Conservation (phyloP, 2,113 vertebrate genomes). For the Acinonyx jubatus region DNA sequence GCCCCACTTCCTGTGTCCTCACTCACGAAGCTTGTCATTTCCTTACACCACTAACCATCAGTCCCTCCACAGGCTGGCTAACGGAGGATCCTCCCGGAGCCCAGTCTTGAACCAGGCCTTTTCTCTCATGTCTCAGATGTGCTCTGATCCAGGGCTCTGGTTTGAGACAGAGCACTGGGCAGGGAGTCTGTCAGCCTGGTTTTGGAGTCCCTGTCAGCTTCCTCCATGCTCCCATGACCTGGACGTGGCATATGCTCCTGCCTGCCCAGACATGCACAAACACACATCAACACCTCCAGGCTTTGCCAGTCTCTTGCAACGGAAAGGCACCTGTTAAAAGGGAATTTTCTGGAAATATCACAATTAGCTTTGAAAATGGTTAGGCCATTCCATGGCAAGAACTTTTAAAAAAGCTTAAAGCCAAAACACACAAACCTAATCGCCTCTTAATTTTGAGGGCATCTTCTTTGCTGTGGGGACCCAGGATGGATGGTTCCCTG, state of each 20-base stretch:
- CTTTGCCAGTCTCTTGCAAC: not conserved
- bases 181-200: not conserved
- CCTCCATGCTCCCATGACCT: not conserved
- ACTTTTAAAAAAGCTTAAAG: not conserved
- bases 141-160: not conserved
- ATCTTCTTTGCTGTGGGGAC: not conserved
- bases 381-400: not conserved
- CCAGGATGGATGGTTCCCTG: not conserved
- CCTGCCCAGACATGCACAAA: not conserved
- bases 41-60: not conserved
- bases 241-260: not conserved
- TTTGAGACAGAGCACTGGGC: not conserved
- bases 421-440: not conserved
- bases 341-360: not conserved
- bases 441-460: not conserved
- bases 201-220: not conserved
- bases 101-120: not conserved
- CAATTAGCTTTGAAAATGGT: not conserved
- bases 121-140: not conserved
- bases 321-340: not conserved
- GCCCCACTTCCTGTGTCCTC: not conserved
- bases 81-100: rapidly evolving
- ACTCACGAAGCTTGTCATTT: not conserved
- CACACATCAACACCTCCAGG: too few species aligned
- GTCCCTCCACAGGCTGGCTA: not conserved